Conservation (phyloP, 2,888 invertebrate genomes). For the Spilosoma lubricipeda region DNA sequence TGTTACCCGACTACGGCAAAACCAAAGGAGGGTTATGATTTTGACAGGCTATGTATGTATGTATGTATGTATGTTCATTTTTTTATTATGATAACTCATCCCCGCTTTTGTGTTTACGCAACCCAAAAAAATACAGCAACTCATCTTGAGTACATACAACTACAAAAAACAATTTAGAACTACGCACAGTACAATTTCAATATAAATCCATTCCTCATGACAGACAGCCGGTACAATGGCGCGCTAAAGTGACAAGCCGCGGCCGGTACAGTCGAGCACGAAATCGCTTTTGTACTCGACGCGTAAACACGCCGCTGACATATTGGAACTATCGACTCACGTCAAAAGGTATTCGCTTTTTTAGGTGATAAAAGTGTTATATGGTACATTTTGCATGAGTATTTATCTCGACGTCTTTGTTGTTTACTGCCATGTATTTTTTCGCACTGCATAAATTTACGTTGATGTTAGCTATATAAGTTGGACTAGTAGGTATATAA, state of each 20-base stretch:
- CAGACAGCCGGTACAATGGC: slow-evolving; percentile 40
- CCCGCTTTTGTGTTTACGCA: slow-evolving; percentile 1
- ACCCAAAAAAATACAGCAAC: not conserved
- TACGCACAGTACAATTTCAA: slow-evolving; percentile 35
- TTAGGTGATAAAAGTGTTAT: slow-evolving; percentile 39
- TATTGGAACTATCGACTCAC: slow-evolving; percentile 45
- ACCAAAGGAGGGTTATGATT: too few species aligned
- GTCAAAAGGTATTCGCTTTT: slow-evolving; percentile 40
- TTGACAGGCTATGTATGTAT: too few species aligned
- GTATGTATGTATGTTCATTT: too few species aligned
- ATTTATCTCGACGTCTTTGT: slow-evolving; percentile 40
- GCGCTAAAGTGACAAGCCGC: slow-evolving; percentile 46
- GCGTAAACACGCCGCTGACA: slow-evolving; percentile 50
- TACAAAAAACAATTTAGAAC: slow-evolving; percentile 12
- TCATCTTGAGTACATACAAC: slow-evolving; percentile 6
- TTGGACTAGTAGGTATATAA: not conserved
- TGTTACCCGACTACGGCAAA: too few species aligned
- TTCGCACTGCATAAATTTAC: not conserved
- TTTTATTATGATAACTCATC: not conserved
- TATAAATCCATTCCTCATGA: slow-evolving; percentile 34
- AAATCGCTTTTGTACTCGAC: slow-evolving; percentile 50
- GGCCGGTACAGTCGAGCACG: slow-evolving; percentile 46
- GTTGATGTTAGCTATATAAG: not conserved
- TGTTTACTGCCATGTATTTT: slow-evolving; percentile 9
- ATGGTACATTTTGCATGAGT: slow-evolving; percentile 34